Base-by-base conservation (phyloP, 2,797 vertebrate species). In the Enoplosus armatus region DNA sequence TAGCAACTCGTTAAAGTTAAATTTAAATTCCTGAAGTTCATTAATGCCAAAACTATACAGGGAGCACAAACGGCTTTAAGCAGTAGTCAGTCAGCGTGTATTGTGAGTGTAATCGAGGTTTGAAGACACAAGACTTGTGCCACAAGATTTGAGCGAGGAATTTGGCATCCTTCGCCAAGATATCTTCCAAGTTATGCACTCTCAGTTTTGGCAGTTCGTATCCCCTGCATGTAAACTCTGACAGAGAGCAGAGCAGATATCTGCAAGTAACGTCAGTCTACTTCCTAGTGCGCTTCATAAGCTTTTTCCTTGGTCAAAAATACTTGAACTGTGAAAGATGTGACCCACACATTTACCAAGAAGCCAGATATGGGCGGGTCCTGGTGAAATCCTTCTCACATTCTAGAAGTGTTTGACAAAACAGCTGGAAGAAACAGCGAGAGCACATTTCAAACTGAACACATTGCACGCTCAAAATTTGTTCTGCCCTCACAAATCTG, bases 401-500 rank as follows among this genome's bases (percentile, higher is more conserved):
- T 39, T 77, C 11, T 47, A n/a, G 29, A 66, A 59, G 35, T 14
- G 37, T 67, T n/a, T 54, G 63, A 64, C 6, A 37, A 71, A 70
- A 68, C 50, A 73, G 39, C 60, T 59, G 53, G 33, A 68, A 39
- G 54, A 80, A 72, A 58, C 35, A 37, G 20, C 2, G 5, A 78
- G 60, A 74, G 60, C 22, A 80, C 22, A 79, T 69, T 69, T 66
- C 50, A 75, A 24, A 47, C 48, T 24, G 43, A 80, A 26, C 47
- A 4, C 51, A 71, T 24, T 59, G 29, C 37, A 75, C 41, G 43
- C 51, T 71, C 20, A 55, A 69, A 69, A 77, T 75, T 47, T 47
- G 61, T 47, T 83, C 53, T 68, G 33, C 37, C 54, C 22, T 67
- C 68, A 12, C n/a, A 72, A 75, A 70, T 75, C 72, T 67, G 72